Evolutionary conservation across 2,113 vertebrate genomes (phyloP).

Genomic region (Daboia siamensis): DNA sequence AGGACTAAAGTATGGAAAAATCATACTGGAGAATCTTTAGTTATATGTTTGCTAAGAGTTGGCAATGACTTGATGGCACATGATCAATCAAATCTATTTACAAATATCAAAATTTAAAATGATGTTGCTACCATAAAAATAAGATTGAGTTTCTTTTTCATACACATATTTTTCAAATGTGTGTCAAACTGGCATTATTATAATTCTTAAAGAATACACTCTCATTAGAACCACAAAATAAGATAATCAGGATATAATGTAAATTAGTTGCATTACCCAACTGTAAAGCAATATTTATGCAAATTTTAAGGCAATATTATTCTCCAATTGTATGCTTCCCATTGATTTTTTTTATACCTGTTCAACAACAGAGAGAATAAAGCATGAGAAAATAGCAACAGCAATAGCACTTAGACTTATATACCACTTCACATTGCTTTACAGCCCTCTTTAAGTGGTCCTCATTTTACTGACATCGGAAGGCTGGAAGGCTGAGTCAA

Average conservation of each 20-base stretch:
- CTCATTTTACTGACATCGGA: too few species aligned
- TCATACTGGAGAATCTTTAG: neutral
- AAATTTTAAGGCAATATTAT: neutral
- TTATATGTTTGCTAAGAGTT: neutral
- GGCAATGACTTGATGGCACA: neutral
- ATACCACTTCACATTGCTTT: too few species aligned
- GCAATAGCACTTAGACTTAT: too few species aligned
- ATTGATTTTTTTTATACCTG: neutral
- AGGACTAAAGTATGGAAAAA: neutral
- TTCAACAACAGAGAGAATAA: neutral
- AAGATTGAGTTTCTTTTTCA: constrained; percentile 19
- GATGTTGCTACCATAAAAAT: neutral
- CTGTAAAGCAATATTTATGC: neutral
- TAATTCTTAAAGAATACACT: neutral
- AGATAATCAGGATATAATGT: neutral
- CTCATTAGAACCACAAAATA: neutral
- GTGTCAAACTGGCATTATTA: neutral
- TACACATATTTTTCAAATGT: neutral
- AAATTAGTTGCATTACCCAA: constrained; percentile 4
- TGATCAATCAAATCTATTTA: neutral
- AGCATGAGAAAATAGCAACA: neutral
- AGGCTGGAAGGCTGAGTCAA: too few species aligned
- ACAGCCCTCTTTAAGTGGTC: too few species aligned
- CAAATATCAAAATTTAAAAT: neutral
- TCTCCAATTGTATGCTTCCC: neutral